Evolutionary conservation across 30 jellyfish, hydroid and myxozoan species (phyloP), one percentile per base, ranked within the genome.

Genomic region (Cassiopea andromeda): DNA sequence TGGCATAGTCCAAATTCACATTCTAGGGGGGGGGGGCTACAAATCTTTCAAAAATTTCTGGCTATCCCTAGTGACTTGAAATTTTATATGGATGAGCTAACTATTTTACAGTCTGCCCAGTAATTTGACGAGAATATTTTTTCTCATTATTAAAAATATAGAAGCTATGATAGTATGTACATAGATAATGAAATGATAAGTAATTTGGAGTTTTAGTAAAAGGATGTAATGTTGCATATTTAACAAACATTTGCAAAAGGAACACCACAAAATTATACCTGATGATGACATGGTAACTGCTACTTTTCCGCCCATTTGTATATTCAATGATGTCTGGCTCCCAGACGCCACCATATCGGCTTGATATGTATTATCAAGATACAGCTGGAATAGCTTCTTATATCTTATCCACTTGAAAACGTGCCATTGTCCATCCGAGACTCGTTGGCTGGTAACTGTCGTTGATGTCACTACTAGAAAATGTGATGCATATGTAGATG

Each of bases 381-480:
- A 66, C 14, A 72, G 4, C 2, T 70, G 47, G 80, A 87, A 87
- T 0, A 72, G 18, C 8, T 70, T 87, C 17, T 83, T 44, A 49
- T 60, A 54, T 27, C 94, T 77, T 6, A 67, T 54, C 94, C 94
- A 87, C 16, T 61, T 78, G 74, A 87, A 87, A 48, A 14, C 17
- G 61, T 87, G 94, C 94, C 94, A 87, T 16, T 87, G 73, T 1
- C 84, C 94, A 78, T 87, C 94, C 17, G 74, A 50, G 8, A 87
- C 90, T 19, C 27, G 12, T 46, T 49, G n/a, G 69, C 10, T 19
- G 12, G 5, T 6, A 70, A 70, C 15, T 6, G 16, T 43, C 17
- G 49, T 27, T 43, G 79, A 70, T 10, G 54, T 43, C 50, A 70
- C 5, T 70, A 15, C 79, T 70, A 43, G 79, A 14, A 66, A 66